phyloP scores from a whole-genome alignment of 2,888 invertebrate species.

The Petrophora chlorosata region DNA sequence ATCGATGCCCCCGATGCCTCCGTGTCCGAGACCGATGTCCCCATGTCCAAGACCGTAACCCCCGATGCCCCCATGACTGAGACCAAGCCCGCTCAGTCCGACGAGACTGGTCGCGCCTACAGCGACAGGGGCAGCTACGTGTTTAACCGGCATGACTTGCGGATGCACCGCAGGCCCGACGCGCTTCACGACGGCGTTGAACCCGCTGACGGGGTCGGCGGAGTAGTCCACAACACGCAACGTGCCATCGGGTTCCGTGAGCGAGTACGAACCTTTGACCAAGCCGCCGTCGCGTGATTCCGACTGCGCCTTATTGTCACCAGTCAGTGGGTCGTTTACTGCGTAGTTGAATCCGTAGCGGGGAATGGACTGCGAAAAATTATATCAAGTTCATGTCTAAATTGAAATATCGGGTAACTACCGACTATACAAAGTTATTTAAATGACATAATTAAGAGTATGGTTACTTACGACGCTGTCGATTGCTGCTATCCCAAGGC shows the following conservation, averaged over 20 bases:
- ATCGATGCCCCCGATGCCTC: constrained; percentile 1
- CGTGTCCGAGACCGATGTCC: not conserved
- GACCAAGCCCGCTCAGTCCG: constrained; percentile 33
- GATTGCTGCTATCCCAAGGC: constrained; percentile 37
- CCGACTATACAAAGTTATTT: too few species aligned
- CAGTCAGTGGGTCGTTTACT: constrained; percentile 74
- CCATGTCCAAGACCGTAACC: constrained; percentile 37
- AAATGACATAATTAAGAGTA: not conserved
- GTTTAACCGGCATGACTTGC: constrained; percentile 35
- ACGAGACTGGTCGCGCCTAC: constrained; percentile 23
- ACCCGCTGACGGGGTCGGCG: constrained; percentile 68
- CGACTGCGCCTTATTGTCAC: constrained; percentile 74
- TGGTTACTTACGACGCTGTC: constrained; percentile 59
- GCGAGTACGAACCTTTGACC: constrained; percentile 75
- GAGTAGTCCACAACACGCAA: constrained; percentile 72
- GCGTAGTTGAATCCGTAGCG: constrained; percentile 78
- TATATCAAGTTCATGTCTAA: not conserved
- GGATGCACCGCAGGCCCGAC: constrained; percentile 69
- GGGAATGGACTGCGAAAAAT: constrained; percentile 60
- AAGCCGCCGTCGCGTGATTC: constrained; percentile 73
- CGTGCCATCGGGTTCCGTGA: constrained; percentile 76
- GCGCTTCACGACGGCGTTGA: constrained; percentile 76
- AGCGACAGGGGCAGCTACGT: constrained; percentile 36
- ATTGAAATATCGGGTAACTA: too few species aligned
- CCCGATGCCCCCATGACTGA: constrained; percentile 30